Evolutionary conservation across 2,113 vertebrate species (phyloP).

Genomic region (Psilopsiagon aurifrons): DNA sequence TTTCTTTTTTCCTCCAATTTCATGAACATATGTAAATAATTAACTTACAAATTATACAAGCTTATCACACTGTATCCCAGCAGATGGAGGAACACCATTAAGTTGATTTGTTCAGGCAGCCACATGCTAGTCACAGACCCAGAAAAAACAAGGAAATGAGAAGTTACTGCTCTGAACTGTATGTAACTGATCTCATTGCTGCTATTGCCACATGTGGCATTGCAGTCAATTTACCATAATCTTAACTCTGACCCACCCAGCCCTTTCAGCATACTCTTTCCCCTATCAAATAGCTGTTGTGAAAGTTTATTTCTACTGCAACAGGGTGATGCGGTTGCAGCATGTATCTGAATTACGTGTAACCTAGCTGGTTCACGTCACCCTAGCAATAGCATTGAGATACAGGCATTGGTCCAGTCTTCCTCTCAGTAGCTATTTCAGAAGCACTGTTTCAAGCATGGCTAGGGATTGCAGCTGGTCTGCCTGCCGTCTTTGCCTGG

Average conservation of each 20-base stretch:
- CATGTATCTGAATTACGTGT: accelerated
- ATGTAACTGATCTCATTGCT: not conserved
- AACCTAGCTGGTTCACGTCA: not conserved
- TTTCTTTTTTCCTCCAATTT: slow-evolving; percentile 38
- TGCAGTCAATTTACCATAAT: not conserved
- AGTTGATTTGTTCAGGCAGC: slow-evolving; percentile 60
- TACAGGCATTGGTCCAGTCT: not conserved
- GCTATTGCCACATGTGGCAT: not conserved
- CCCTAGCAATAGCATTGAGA: not conserved
- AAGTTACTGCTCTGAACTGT: not conserved
- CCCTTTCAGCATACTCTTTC: not conserved
- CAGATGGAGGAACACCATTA: slow-evolving; percentile 62
- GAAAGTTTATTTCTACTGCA: slow-evolving; percentile 15
- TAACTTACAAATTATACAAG: slow-evolving; percentile 64
- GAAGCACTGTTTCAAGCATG: not conserved
- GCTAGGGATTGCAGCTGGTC: not conserved
- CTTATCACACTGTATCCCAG: slow-evolving; percentile 38
- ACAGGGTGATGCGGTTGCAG: not conserved
- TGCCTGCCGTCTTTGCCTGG: not conserved
- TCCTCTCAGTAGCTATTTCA: not conserved
- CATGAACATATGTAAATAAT: slow-evolving; percentile 68
- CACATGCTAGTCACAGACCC: not conserved
- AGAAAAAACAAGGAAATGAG: slow-evolving; percentile 49
- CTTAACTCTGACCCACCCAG: not conserved
- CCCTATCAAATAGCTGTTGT: not conserved